Evolutionary conservation across 2,113 vertebrate genomes (phyloP), one percentile per base, ranked within the genome.

Genomic region (Heterocephalus glaber): DNA sequence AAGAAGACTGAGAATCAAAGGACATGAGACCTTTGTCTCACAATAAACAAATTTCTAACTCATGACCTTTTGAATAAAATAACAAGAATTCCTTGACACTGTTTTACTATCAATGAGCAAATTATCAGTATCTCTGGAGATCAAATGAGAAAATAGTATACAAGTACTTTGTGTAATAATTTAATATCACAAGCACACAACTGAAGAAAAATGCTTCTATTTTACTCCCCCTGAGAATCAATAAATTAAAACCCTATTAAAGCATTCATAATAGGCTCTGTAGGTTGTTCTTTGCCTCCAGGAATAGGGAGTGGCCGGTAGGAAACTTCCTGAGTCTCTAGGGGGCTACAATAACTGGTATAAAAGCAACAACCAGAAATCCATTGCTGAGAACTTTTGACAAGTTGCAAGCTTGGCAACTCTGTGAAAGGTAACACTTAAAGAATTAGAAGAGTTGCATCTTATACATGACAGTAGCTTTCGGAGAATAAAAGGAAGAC

Each of bases 311-410:
- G 13, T 52, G 56, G 56, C 82, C 26, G 22, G 44, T 60, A 90
- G 84, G 74, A 93, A 86, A 89, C 66, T 26, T 60, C 66, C 81
- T 52, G 79, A 70, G 44, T 90, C 44, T 44, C 74, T 49, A 61
- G 44, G 28, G 28, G 58, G 3, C 22, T 80, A 49, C 72, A 63
- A 58, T 54, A 92, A 84, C 24, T 22, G 7, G 19, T 47, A 87
- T 30, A 60, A 96, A 97, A 88, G 63, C 63, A 68, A 72, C 52
- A 68, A 83, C 38, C 81, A 90, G 65, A 96, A 94, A 95, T 82
- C 79, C 30, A 81, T 77, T 22, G 63, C 70, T 95, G 70, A 81
- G 76, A 83, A 89, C 8, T 86, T 88, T 13, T 35, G 61, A 86
- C 49, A 44, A 92, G 8, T n/a, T 86, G 22, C 68, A 93, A 88